Evolutionary conservation across 2,113 vertebrate species (phyloP), one percentile per base, ranked within the genome.

Genomic region (Chionodraco myersi): DNA sequence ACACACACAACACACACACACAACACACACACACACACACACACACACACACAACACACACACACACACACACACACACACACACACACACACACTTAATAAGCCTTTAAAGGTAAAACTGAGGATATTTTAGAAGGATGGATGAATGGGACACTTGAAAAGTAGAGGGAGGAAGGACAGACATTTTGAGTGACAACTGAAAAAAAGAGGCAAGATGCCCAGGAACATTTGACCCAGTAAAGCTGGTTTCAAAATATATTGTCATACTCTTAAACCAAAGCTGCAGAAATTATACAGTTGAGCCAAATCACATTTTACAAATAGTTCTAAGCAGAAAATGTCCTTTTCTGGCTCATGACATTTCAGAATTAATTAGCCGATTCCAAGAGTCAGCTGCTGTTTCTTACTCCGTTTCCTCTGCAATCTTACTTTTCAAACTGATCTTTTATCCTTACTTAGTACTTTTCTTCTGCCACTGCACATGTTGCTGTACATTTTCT

Each of bases 81-180:
- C 26, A 26, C 26, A 26, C 26, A 30, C 26, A 30, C 26, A 30
- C 26, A 30, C 26, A 30, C 54, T 87, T 88, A 93, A 90, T 88
- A 86, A 85, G 85, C 85, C 86, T 90, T 92, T 88, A 84, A 84
- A 80, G 84, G 85, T 75, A 68, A 77, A 88, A 87, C 85, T 79
- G 76, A 66, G 58, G 78, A 82, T 75, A 76, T 80, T 88, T 81
- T 12, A 18, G 34, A 79, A 47, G 66, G 72, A 88, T 75, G 78
- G 79, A 81, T 80, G 77, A 76, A 88, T 82, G 62, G 53, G 86
- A 80, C 56, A 36, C 71, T 34, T 71, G 48, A 86, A 73, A 75
- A 41, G 48, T 26, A 54, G 30, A 58, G 23, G 14, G 72, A 36
- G 44, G 34, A 57, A 62, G 18, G 26, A 30, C 6, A 76, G 59